Percentiles rank a stretch among this genome's conserved stretches.
phyloP scores from a whole-genome alignment of 64 coral and sea anemone genomes.

The Platygyra sinensis region DNA sequence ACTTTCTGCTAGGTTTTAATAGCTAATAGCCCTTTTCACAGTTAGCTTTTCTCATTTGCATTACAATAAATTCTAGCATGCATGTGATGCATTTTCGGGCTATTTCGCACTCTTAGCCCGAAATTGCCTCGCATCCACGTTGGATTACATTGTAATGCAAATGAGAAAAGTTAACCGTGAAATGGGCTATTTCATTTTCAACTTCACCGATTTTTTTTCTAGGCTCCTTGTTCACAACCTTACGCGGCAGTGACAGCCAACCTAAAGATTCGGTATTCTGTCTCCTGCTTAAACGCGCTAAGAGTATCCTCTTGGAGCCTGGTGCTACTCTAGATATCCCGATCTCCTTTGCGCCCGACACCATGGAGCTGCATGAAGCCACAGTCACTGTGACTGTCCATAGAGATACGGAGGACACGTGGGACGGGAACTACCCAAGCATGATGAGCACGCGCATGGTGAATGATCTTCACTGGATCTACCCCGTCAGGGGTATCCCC shows the following conservation, averaged over 20 bases:
- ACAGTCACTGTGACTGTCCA: constrained; percentile 85
- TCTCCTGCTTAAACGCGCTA: constrained; percentile 83
- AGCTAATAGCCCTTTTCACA: no score
- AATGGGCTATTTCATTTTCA: neutral
- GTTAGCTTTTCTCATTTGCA: no score
- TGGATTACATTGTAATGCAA: no score
- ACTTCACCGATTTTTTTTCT: neutral
- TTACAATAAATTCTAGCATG: no score
- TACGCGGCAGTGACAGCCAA: constrained; percentile 39
- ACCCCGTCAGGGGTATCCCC: constrained; percentile 83
- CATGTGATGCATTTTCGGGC: no score
- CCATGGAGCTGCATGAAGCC: constrained; percentile 93
- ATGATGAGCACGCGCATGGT: constrained; percentile 74
- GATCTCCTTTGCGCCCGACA: constrained; percentile 94
- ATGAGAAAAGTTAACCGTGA: no score
- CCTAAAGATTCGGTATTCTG: constrained; percentile 88
- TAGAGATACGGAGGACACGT: constrained; percentile 52
- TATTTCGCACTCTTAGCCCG: no score
- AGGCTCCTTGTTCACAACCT: constrained; percentile 64
- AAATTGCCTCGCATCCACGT: no score
- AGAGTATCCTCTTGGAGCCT: constrained; percentile 69
- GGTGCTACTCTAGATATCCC: constrained; percentile 86
- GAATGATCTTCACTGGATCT: constrained; percentile 92
- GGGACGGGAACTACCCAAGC: constrained; percentile 53
- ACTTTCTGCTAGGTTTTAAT: no score